phyloP scores from a whole-genome alignment of 2,797 vertebrate species.

The Poeciliopsis presidionis region DNA sequence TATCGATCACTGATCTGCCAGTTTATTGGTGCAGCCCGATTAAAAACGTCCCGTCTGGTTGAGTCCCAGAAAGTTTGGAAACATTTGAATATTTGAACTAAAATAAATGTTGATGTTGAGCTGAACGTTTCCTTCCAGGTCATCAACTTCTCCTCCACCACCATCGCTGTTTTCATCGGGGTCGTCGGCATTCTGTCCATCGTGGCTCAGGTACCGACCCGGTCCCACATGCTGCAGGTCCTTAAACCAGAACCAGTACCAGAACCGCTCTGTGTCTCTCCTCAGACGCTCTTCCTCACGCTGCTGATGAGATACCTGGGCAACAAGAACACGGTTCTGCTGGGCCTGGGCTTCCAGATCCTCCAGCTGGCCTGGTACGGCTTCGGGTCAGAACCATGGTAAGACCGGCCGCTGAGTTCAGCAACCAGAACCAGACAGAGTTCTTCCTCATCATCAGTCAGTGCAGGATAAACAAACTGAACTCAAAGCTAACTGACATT shows the following conservation, averaged over 20 bases:
- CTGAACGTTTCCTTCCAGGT: slow-evolving; percentile 73
- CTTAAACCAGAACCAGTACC: not conserved
- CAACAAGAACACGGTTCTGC: slow-evolving; percentile 89
- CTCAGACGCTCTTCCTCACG: slow-evolving; percentile 86
- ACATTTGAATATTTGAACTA: not conserved
- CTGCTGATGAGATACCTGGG: slow-evolving; percentile 86
- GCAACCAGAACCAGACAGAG: too few species aligned
- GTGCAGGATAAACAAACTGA: not conserved
- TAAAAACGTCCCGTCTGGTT: too few species aligned
- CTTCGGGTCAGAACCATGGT: slow-evolving; percentile 90
- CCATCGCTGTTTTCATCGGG: slow-evolving; percentile 89
- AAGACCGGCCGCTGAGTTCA: slow-evolving; percentile 16
- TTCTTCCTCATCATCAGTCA: too few species aligned
- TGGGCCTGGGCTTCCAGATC: slow-evolving; percentile 90
- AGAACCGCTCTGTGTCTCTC: not conserved
- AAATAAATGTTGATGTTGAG: not conserved
- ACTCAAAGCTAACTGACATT: not conserved
- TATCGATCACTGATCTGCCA: too few species aligned
- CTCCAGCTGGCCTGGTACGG: slow-evolving; percentile 91
- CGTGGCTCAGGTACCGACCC: slow-evolving; percentile 82
- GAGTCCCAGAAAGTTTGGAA: too few species aligned
- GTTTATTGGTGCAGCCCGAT: too few species aligned
- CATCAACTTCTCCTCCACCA: slow-evolving; percentile 86
- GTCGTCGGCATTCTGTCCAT: slow-evolving; percentile 92
- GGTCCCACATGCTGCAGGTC: not conserved